These are phyloP conservation scores for Labrus mixtus DNA, from an alignment of 2,113 vertebrate species.

Conservation along the genomic window DNA sequence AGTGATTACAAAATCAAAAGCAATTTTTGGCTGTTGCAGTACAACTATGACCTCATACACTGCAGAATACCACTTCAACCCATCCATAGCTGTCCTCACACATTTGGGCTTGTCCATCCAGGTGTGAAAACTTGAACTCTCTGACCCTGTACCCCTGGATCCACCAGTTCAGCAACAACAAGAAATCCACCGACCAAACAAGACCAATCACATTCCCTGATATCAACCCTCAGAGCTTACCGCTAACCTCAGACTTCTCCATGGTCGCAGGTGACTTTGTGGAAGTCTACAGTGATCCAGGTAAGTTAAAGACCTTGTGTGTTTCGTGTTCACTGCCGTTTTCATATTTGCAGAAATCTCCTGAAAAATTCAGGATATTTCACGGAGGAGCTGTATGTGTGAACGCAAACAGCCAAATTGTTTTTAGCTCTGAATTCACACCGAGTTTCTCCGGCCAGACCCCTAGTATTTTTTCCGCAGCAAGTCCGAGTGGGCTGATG, in stretches of 20 bases:
- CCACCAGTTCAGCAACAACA: constrained; percentile 99
- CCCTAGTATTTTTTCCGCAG: no score
- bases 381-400: no score
- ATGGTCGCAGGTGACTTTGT: constrained; percentile 99
- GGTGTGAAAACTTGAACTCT: constrained; percentile 94
- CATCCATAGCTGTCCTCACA: background rate
- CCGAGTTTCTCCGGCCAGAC: no score
- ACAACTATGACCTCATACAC: background rate
- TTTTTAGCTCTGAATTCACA: no score
- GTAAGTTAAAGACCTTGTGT: constrained; percentile 80
- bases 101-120: constrained; percentile 72
- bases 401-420: no score
- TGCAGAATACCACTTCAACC: background rate
- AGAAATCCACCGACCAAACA: constrained; percentile 93
- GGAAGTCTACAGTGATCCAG: constrained; percentile 93
- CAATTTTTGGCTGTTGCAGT: no score
- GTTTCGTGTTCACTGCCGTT: background rate
- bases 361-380: no score
- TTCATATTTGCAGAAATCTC: no score
- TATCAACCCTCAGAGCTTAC: constrained; percentile 94
- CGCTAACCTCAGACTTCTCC: constrained; percentile 92
- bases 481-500: no score
- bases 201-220: constrained; percentile 94
- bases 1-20: background rate
- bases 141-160: constrained; percentile 97